Evolutionary conservation across 1,140 invertebrate genomes (phyloP), one percentile per base, ranked within the genome.

Genomic region (Ganaspis sp.): DNA sequence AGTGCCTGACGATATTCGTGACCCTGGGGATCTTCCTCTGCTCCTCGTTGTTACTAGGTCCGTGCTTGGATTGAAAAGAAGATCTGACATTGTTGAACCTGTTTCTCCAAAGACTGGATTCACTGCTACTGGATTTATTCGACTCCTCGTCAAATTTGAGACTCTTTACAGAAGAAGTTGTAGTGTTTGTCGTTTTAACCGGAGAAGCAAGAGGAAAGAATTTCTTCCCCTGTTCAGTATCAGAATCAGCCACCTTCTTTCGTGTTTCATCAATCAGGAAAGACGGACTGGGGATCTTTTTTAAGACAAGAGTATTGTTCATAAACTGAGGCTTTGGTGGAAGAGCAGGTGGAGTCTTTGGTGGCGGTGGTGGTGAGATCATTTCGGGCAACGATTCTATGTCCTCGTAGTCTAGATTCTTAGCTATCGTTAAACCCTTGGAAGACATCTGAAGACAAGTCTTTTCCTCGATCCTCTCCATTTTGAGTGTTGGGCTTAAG

Each of bases 281-380:
- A 84, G 93, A 94, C 79, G 93, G 93, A 90, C 92, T 94, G 81
- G 93, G 93, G 86, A 93, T 94, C 87, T 91, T 91, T 34, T 92
- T 91, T 8, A 91, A 26, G 1, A 90, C 85, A 5, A 91, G 45
- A 0, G 90, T 92, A 92, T 95, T 87, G 91, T 93, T 89, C 88
- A 92, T 86, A 92, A 92, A 92, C 92, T 95, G 88, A 80, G 94
- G 94, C 86, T 95, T 95, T 19, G 94, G 94, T 12, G 94, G 94
- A 73, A 95, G 85, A 72, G 93, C 94, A 74, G 94, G 94, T 34
- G 95, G 94, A 58, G 93, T 93, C 84, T 93, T 92, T 78, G 92
- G 90, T 37, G 92, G 70, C 73, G 85, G 73, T n/a, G 92, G 70
- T 74, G 85, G 73, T n/a, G 83, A 69, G 29, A 84, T 58, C 4